A percentile compares a stretch with the other conserved stretches of the same genome.
phyloP scores from a whole-genome alignment of 2,888 invertebrate species.

The Lasioglossum calceatum region DNA sequence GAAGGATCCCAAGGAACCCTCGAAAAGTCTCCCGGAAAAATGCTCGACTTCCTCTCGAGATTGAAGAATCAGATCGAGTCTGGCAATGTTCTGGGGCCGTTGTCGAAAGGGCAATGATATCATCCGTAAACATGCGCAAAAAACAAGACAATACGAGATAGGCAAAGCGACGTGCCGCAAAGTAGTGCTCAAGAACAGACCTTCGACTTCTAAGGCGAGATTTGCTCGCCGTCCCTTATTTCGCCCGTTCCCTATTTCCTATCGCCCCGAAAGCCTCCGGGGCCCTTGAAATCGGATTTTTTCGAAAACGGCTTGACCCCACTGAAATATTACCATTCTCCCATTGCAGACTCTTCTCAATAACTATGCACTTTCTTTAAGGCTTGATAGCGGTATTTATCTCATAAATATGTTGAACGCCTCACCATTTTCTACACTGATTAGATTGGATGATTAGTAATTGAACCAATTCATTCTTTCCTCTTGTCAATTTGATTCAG shows the following conservation, averaged over 20 bases:
- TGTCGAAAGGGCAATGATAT: conserved; percentile 52
- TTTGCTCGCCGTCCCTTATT: conserved; percentile 38
- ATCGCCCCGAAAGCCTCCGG: conserved; percentile 28
- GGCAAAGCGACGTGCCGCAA: conserved; percentile 45
- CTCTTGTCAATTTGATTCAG: not conserved
- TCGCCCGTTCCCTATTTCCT: conserved; percentile 1
- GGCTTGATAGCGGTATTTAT: not conserved
- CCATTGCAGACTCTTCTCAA: not conserved
- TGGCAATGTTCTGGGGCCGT: conserved; percentile 18
- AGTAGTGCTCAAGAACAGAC: conserved; percentile 42
- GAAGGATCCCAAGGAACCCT: conserved; percentile 4
- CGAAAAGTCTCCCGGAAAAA: conserved; percentile 6
- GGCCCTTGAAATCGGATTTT: conserved; percentile 58
- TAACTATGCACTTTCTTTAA: not conserved
- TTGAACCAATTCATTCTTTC: not conserved
- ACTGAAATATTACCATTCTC: not conserved
- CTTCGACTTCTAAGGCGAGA: conserved; percentile 22
- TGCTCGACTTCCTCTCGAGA: conserved; percentile 24
- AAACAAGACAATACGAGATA: conserved; percentile 41
- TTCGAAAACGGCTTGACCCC: conserved; percentile 33
- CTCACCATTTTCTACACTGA: not conserved
- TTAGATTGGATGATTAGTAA: not conserved
- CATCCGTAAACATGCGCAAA: conserved; percentile 50
- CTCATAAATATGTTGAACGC: not conserved
- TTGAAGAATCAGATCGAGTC: conserved; percentile 30